Evolutionary conservation across 2,113 vertebrate species (phyloP), one percentile per base, ranked within the genome.

Genomic region (Coturnix japonica): DNA sequence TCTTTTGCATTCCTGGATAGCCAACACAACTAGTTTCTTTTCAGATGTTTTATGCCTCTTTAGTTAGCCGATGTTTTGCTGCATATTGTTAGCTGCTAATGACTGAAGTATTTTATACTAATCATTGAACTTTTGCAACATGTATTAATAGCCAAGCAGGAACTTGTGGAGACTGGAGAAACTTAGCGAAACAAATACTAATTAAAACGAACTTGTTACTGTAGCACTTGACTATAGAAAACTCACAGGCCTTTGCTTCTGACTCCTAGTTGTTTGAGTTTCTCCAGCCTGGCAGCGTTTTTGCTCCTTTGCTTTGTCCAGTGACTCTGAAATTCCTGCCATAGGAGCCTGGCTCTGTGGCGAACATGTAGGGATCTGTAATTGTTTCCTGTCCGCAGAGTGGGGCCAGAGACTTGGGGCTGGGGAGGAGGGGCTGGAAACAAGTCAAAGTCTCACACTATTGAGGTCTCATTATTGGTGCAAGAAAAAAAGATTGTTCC

Each of bases 371-470:
- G 64, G 81, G 85, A 87, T 91, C 75, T 82, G 64, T 94, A 89
- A 91, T 92, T 95, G 90, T 91, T 96, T 94, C 89, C 93, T 92
- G 94, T 30, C 72, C 46, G 85, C 75, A 37, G 70, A 82, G 54
- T 51, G 60, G 64, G 75, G 67, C 81, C 54, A 59, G 63, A 69
- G 63, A 59, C 57, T 64, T 64, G 9, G 11, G 44, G 3, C 13
- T 17, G 22, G 33, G 41, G 37, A 39, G 70, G 70, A 33, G 63
- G 33, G 46, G 33, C 39, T 65, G 65, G 33, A 81, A 72, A 72
- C 67, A 47, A 28, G 5, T 61, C 41, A 71, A 87, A 94, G 61
- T 60, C 51, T 94, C 54, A 70, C 41, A 73, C 33, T 73, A 28
- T 30, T 73, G 81, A 82, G 59, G 13, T 72, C 74, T 89, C 43